These are phyloP conservation scores for Willowsia nigromaculata DNA, from an alignment of 2,888 invertebrate species.

Conservation along the genomic window DNA sequence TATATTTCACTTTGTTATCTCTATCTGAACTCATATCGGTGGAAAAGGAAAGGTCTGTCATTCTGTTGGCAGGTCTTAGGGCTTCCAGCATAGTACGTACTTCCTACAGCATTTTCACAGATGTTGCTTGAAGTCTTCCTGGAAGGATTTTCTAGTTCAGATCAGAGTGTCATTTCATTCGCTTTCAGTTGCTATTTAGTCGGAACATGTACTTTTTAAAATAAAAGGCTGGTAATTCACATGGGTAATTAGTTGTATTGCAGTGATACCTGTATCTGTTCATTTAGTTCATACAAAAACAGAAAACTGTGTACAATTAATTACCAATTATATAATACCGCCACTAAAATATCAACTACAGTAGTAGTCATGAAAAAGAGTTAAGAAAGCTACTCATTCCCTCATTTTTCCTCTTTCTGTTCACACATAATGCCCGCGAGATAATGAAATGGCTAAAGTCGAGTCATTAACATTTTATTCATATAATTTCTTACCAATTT, in stretches of 20 bases:
- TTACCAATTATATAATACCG: too few relatives aligned
- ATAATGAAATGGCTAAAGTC: conserved; percentile 16
- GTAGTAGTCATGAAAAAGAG: not conserved
- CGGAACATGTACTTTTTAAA: not conserved
- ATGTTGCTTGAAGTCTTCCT: conserved; percentile 21
- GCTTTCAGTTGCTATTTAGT: not conserved
- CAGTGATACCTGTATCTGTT: too few relatives aligned
- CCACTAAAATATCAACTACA: too few relatives aligned
- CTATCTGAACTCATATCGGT: not conserved
- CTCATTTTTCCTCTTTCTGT: not conserved
- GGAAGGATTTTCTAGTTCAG: not conserved
- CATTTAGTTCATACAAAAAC: too few relatives aligned
- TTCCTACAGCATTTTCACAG: conserved; percentile 36
- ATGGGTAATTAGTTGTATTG: too few relatives aligned
- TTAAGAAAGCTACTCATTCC: conserved; percentile 27
- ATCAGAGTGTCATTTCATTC: not conserved
- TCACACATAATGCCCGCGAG: not conserved
- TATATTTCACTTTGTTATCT: not conserved
- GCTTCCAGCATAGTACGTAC: not conserved
- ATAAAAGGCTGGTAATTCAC: too few relatives aligned
- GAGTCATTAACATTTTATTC: conserved; percentile 21
- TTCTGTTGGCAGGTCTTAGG: conserved; percentile 6
- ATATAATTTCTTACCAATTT: not conserved
- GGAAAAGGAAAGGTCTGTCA: conserved; percentile 15
- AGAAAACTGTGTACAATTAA: too few relatives aligned